phyloP scores from a whole-genome alignment of 2,113 vertebrate genomes.

The Coturnix japonica region DNA sequence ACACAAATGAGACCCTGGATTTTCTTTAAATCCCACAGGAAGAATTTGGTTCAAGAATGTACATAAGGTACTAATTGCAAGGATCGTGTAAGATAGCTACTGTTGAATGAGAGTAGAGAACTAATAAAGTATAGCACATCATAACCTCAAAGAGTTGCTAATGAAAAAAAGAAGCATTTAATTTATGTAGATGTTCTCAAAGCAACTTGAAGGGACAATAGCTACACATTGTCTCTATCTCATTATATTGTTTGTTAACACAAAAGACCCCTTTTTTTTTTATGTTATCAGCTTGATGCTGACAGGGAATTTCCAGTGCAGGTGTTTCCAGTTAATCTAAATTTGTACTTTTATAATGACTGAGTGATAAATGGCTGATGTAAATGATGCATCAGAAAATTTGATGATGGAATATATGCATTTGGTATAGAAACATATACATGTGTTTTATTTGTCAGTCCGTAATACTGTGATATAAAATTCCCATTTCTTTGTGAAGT shows the following conservation, averaged over 20 bases:
- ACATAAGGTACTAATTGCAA: slow-evolving; percentile 57
- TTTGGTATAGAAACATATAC: neutral
- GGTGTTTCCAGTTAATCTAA: neutral
- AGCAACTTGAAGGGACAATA: slow-evolving; percentile 31
- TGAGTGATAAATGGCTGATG: neutral
- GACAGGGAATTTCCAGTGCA: neutral
- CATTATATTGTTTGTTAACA: slow-evolving; percentile 43
- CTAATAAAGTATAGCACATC: slow-evolving; percentile 34
- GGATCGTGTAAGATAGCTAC: slow-evolving; percentile 35
- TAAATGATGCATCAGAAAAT: accelerated
- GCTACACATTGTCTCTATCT: neutral
- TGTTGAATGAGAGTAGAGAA: slow-evolving; percentile 37
- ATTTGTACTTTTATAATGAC: neutral
- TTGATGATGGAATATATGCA: neutral
- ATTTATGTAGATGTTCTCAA: slow-evolving; percentile 34
- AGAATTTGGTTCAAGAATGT: slow-evolving; percentile 39
- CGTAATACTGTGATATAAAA: neutral
- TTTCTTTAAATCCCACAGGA: slow-evolving; percentile 61
- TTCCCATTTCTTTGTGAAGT: neutral
- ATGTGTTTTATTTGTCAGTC: neutral
- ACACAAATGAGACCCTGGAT: slow-evolving; percentile 32
- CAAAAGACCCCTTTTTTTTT: neutral
- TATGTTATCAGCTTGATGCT: slow-evolving; percentile 4
- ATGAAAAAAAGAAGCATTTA: slow-evolving; percentile 16
- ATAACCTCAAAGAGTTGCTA: slow-evolving; percentile 22